A percentile compares a stretch with the other conserved stretches of the same genome.
Evolutionary conservation across 2,113 vertebrate species (phyloP).

Genomic region (Azemiops feae): DNA sequence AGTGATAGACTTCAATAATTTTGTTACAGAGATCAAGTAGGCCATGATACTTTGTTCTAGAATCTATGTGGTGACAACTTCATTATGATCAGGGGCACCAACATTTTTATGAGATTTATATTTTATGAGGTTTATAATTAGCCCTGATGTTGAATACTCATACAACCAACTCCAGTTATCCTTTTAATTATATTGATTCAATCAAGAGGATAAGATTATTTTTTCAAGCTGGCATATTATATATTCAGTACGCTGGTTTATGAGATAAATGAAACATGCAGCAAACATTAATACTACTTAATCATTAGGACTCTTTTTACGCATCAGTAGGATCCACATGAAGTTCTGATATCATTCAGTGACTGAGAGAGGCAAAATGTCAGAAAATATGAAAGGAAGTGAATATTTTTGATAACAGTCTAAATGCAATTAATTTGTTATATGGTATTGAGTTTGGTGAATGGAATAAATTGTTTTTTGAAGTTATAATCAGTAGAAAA

Average conservation of each 20-base stretch:
- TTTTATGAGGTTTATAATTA: background rate
- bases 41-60: background rate
- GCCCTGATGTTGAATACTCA: background rate
- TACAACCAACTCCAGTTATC: background rate
- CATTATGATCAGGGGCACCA: background rate
- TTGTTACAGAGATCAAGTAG: background rate
- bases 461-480: background rate
- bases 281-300: background rate
- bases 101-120: background rate
- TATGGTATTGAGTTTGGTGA: background rate
- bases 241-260: background rate
- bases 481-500: background rate
- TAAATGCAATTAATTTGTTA: background rate
- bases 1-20: background rate
- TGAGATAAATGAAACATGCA: background rate
- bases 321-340: background rate
- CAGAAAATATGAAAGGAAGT: background rate
- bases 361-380: background rate
- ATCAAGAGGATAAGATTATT: background rate
- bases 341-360: background rate
- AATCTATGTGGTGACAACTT: background rate
- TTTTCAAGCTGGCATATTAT: background rate
- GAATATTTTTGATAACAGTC: background rate
- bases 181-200: background rate
- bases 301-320: background rate